Evolutionary conservation across 2,797 vertebrate species (phyloP).

Genomic region (Nannoperca obscura): DNA sequence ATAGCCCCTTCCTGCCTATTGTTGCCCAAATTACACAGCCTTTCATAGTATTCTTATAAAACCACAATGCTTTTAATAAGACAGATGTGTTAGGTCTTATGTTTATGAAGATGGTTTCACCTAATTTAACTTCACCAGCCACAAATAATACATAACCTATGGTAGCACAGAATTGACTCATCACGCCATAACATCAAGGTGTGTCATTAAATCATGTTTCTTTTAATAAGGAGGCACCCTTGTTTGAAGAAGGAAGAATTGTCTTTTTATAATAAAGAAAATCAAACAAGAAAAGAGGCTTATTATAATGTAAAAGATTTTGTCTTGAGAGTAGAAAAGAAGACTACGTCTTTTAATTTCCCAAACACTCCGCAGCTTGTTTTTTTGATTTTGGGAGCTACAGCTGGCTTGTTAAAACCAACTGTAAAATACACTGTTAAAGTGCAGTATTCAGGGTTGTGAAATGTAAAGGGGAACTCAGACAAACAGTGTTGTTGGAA

Average conservation of each 20-base stretch:
- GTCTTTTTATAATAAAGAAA: slow-evolving; percentile 36
- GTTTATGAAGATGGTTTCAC: slow-evolving; percentile 20
- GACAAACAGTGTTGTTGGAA: background rate
- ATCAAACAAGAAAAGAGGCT: slow-evolving; percentile 30
- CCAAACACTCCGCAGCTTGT: slow-evolving; percentile 9
- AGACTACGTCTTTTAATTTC: slow-evolving; percentile 24
- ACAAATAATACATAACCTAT: slow-evolving; percentile 21
- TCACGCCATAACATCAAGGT: slow-evolving; percentile 28
- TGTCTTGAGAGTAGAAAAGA: slow-evolving; percentile 40
- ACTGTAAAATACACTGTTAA: slow-evolving; percentile 48
- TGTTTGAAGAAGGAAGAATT: slow-evolving; percentile 1
- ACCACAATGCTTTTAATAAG: background rate
- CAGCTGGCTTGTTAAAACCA: slow-evolving; percentile 60
- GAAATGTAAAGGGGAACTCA: slow-evolving; percentile 14
- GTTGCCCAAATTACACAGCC: background rate
- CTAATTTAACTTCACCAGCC: slow-evolving; percentile 19
- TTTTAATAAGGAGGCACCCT: slow-evolving; percentile 31
- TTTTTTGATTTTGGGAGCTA: slow-evolving; percentile 40
- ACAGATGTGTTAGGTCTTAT: slow-evolving; percentile 7
- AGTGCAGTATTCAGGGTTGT: slow-evolving; percentile 46
- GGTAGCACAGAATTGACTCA: slow-evolving; percentile 6
- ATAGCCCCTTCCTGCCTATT: slow-evolving; percentile 12
- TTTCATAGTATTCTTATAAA: background rate
- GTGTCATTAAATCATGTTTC: slow-evolving; percentile 11
- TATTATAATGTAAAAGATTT: slow-evolving; percentile 27